Base-by-base conservation (phyloP, 2,113 vertebrate genomes). In the Phrynocephalus versicolor region DNA sequence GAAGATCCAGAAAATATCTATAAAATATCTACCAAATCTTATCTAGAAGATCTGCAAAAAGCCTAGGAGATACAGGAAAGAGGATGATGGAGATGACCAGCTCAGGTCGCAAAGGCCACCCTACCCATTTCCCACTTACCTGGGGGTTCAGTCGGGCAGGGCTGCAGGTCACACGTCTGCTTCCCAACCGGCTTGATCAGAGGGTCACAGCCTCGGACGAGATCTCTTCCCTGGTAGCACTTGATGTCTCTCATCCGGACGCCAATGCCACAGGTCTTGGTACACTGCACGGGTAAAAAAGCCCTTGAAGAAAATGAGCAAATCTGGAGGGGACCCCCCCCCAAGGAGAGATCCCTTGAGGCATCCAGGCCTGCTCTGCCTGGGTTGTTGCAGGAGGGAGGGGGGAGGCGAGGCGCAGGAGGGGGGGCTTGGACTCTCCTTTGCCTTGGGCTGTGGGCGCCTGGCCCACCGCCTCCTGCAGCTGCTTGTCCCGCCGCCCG, bases 211-310 rank as follows among this genome's bases (percentile, higher is more conserved):
- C 98, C 98, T 0, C 98, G 96, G 37, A 99, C 97, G 1, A 99
- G 95, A 94, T 99, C 98, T 12, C 97, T 95, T 23, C 97, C 98
- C 92, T 99, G 98, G 94, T 99, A 99, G 87, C 99, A 99, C 90
- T 99, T 99, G 74, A 99, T 98, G 0, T 99, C 98, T 1, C 99
- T 94, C 98, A 99, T 98, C 89, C 98, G 89, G 90, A 99, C 96
- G 0, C 98, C 99, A 0, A 97, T 97, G 0, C 99, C 98, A 0
- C 98, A 99, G 1, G 98, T 99, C 89, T 99, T 99, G 0, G 98
- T 99, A 95, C 99, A 99, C 99, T 99, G 94, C 2, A 8, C 72
- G 77, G 9, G 27, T 79, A 45, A 60, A 39, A 1, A 23, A 35
- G n/a, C 45, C n/a, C n/a, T n/a, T 57, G 15, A 62, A 7, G 65